These are phyloP conservation scores for Antechinus stuartii DNA, from an alignment of 2,113 vertebrate species.

Conservation along the genomic window DNA sequence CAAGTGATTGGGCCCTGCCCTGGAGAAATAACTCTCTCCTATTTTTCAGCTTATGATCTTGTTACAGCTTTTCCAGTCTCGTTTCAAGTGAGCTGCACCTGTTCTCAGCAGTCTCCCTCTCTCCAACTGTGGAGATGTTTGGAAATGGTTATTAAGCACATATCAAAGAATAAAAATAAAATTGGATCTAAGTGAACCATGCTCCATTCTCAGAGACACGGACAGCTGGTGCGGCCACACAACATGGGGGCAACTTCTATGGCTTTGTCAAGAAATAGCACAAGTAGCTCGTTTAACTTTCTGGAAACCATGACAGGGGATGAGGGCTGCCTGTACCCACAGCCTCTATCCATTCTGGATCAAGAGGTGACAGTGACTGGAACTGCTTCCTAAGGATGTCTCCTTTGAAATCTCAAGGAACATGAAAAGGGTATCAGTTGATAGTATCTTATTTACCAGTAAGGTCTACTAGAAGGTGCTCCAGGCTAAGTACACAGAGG, in stretches of 20 bases:
- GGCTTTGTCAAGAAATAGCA: conserved; percentile 62
- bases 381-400: not conserved
- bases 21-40: conserved; percentile 38
- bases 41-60: conserved; percentile 63
- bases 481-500: not conserved
- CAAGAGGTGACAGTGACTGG: not conserved
- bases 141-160: conserved; percentile 78
- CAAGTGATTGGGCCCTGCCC: conserved; percentile 54
- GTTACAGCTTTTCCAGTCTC: conserved; percentile 63
- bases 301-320: not conserved
- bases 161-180: conserved; percentile 81
- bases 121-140: conserved; percentile 77
- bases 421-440: not conserved
- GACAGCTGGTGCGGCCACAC: conserved; percentile 75
- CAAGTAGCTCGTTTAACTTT: not conserved
- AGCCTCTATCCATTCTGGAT: not conserved
- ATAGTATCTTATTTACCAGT: not conserved
- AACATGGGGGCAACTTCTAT: conserved; percentile 34
- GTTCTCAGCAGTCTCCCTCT: conserved; percentile 75
- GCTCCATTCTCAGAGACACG: conserved; percentile 56
- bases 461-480: not conserved
- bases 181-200: conserved; percentile 76
- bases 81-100: conserved; percentile 77
- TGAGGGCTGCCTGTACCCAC: not conserved
- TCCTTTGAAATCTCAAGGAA: not conserved